These are phyloP conservation scores for Proctacanthus coquilletti DNA, from an alignment of 1,140 invertebrate species.

Conservation along the genomic window DNA sequence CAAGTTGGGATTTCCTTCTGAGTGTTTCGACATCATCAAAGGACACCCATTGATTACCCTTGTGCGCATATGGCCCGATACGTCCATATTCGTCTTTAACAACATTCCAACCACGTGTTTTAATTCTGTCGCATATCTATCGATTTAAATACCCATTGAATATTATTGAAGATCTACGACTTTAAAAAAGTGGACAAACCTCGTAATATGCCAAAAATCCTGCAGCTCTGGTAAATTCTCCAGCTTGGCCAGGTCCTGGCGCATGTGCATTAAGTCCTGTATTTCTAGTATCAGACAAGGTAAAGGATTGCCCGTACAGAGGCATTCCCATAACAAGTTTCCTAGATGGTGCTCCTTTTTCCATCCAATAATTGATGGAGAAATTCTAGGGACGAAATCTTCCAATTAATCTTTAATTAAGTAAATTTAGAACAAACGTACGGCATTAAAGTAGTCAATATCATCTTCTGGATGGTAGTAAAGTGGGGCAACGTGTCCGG, in stretches of 20 bases:
- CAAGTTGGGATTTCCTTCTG: conserved; percentile 56
- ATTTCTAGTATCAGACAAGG: conserved; percentile 37
- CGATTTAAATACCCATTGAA: conserved; percentile 4
- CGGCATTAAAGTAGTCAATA: conserved; percentile 50
- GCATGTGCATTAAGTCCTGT: conserved; percentile 59
- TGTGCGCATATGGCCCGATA: conserved; percentile 77
- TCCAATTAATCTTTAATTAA: not conserved
- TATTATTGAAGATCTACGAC: conserved; percentile 3
- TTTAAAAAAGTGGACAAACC: conserved; percentile 28
- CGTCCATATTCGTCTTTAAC: conserved; percentile 54
- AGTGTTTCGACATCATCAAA: conserved; percentile 74
- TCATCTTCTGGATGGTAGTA: conserved; percentile 66
- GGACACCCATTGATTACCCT: conserved; percentile 76
- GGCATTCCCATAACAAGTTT: conserved; percentile 82
- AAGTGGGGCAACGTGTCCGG: conserved; percentile 72
- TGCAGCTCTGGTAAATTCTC: conserved; percentile 64
- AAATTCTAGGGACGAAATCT: conserved; percentile 44
- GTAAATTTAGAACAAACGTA: conserved; percentile 29
- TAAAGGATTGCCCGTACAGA: conserved; percentile 78
- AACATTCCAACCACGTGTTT: conserved; percentile 58
- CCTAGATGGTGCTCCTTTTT: conserved; percentile 57
- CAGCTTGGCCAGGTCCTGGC: conserved; percentile 54
- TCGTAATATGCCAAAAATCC: conserved; percentile 85
- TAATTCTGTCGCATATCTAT: conserved; percentile 66
- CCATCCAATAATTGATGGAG: conserved; percentile 77